Evolutionary conservation across 1,140 invertebrate species (phyloP), one percentile per base, ranked within the genome.

Genomic region (Archegozetes longisetosus): DNA sequence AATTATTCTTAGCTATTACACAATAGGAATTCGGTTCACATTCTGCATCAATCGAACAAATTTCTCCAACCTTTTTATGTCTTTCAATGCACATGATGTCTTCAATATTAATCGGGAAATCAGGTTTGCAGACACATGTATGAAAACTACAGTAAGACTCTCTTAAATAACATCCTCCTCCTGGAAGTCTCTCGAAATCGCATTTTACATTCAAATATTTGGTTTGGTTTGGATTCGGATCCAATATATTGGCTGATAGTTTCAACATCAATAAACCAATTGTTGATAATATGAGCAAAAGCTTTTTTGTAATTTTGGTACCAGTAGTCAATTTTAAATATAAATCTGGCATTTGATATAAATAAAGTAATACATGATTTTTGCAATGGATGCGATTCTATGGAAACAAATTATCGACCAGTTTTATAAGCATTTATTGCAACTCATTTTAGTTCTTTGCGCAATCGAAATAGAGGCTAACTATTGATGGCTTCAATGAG

Each of bases 61-160:
- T 20, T 6, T 58, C 57, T 13, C 46, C 25, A 50, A 58, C 47
- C 1, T 40, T 27, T 53, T 58, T 58, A 20, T 22, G 24, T 25
- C n/a, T 51, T 23, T 40, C 49, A 12, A 58, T 28, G 24, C 57
- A 58, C 25, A 50, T 28, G 1, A 46, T 40, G 25, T 58, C 57
- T 9, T 2, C 48, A 28, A 58, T 58, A 25, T 58, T 58, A 23
- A 58, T 58, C 3, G 57, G 57, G 28, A 32, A 50, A 51, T 50
- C 48, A 20, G 57, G 57, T 53, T 58, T 58, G 27, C 57, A 58
- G 14, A 58, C 26, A 46, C 57, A 58, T 2, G 3, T 6, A 53
- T 58, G 57, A 22, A 28, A 23, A 53, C 57, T 58, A 23, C 57
- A 58, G 22, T 50, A 50, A 20, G 57, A 58, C 32, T 58, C 57